These are phyloP conservation scores for Cavia porcellus DNA, from an alignment of 2,113 vertebrate genomes.

Conservation along the genomic window DNA sequence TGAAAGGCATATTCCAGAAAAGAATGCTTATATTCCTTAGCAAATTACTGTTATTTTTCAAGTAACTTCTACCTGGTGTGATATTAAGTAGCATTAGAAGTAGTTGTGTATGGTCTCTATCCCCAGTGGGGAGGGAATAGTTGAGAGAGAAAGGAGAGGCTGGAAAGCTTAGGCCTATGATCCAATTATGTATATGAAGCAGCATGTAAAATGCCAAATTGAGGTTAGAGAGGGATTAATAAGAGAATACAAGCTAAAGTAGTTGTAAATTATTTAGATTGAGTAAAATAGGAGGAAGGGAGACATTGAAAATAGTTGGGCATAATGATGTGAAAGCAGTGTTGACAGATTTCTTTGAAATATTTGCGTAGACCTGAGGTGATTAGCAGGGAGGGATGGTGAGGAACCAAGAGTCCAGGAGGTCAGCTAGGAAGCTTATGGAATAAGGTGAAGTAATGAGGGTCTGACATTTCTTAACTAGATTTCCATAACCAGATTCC, in stretches of 20 bases:
- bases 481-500: conserved; percentile 75
- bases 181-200: background rate
- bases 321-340: background rate
- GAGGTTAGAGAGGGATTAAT: conserved; percentile 45
- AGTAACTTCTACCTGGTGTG: background rate
- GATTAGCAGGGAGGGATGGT: conserved; percentile 16
- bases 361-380: conserved; percentile 2
- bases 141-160: background rate
- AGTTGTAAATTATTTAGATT: conserved; percentile 66
- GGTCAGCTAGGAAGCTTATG: conserved; percentile 63
- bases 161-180: conserved; percentile 8
- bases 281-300: conserved; percentile 19
- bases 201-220: conserved; percentile 27
- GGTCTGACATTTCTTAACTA: conserved; percentile 74
- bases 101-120: background rate
- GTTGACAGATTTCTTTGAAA: conserved; percentile 6
- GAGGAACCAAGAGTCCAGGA: conserved; percentile 42
- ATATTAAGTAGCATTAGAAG: conserved; percentile 30
- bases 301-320: background rate
- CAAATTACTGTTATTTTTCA: conserved; percentile 28
- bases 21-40: conserved; percentile 24
- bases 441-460: conserved; percentile 71
- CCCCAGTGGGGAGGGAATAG: background rate
- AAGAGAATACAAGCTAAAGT: conserved; percentile 42
- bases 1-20: conserved; percentile 42